Evolutionary conservation across 1,140 invertebrate species (phyloP).

Genomic region (Meteorus sp.): DNA sequence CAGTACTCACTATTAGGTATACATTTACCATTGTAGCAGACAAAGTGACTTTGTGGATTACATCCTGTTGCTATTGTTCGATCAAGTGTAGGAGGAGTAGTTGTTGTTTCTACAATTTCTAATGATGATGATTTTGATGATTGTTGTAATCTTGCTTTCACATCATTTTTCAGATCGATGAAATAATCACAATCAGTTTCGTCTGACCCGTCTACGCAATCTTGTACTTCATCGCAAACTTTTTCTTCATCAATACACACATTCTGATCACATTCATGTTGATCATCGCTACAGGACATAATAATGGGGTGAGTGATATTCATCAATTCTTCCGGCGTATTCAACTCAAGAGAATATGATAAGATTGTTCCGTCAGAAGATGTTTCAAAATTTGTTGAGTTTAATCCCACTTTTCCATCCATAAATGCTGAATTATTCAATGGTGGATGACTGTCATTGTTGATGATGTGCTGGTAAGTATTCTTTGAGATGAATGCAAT

Average conservation of each 20-base stretch:
- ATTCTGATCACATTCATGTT: slow-evolving; percentile 37
- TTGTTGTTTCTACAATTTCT: neutral
- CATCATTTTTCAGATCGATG: slow-evolving; percentile 8
- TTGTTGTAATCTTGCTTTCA: neutral
- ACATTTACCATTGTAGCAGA: slow-evolving; percentile 52
- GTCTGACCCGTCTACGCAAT: slow-evolving; percentile 58
- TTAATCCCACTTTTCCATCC: too few relatives aligned
- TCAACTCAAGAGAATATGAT: too few relatives aligned
- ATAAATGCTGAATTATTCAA: too few relatives aligned
- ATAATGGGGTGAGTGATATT: neutral
- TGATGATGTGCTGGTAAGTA: too few relatives aligned
- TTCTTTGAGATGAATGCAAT: too few relatives aligned
- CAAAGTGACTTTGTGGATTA: slow-evolving; percentile 37
- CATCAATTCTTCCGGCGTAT: neutral
- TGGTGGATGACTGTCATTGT: too few relatives aligned
- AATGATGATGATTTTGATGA: neutral
- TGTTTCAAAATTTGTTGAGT: too few relatives aligned
- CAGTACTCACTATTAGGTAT: slow-evolving; percentile 43
- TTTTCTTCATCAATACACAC: slow-evolving; percentile 47
- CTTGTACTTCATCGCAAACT: slow-evolving; percentile 52
- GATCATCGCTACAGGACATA: neutral
- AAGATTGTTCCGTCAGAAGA: too few relatives aligned
- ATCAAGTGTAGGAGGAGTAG: neutral
- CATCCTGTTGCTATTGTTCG: slow-evolving; percentile 6
- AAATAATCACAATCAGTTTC: slow-evolving; percentile 48